phyloP scores from a whole-genome alignment of 2,113 vertebrate species.

The Urocitellus parryii region DNA sequence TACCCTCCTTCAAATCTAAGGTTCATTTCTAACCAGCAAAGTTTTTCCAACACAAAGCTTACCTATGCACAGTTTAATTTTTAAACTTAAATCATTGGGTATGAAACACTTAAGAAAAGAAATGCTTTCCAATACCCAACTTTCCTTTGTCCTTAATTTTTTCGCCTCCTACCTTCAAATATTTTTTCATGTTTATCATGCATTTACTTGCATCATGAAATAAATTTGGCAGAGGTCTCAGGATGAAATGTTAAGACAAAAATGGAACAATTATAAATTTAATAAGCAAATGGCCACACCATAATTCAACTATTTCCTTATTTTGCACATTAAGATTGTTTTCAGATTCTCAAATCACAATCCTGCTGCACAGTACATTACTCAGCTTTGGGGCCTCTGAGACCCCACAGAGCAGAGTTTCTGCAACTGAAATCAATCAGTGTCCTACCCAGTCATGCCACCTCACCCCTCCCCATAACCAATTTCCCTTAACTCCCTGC shows the following conservation, averaged over 20 bases:
- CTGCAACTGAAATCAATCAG: background rate
- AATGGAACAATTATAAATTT: background rate
- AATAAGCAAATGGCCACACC: background rate
- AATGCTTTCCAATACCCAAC: background rate
- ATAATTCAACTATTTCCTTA: background rate
- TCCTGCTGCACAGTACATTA: background rate
- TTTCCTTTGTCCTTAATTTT: background rate
- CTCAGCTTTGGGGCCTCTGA: background rate
- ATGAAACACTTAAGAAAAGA: background rate
- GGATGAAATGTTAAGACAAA: background rate
- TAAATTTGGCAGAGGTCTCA: background rate
- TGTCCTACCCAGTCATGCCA: background rate
- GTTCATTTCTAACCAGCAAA: background rate
- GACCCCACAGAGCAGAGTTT: background rate
- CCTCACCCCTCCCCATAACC: no score
- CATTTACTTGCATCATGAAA: background rate
- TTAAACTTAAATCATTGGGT: background rate
- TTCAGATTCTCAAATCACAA: conserved; percentile 6
- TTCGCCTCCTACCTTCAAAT: background rate
- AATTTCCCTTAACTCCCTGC: background rate
- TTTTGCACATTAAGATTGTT: background rate
- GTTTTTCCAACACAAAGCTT: background rate
- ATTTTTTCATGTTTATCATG: background rate
- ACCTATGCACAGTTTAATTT: background rate
- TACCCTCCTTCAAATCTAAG: no score